phyloP scores from a whole-genome alignment of 2,888 invertebrate species.

The Tetragonisca angustula region DNA sequence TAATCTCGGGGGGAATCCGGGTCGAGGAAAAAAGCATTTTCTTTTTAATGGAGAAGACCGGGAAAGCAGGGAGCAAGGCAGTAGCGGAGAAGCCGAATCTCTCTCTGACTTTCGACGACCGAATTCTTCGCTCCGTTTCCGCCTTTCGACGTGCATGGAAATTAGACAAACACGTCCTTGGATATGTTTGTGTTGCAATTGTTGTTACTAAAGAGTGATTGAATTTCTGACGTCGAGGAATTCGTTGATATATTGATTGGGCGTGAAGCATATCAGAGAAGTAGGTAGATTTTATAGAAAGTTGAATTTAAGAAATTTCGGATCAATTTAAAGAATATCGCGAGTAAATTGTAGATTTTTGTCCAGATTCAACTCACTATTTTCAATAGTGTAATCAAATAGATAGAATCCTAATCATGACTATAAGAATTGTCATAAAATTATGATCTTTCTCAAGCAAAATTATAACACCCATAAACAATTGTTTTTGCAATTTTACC shows the following conservation, averaged over 20 bases:
- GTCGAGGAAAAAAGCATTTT: slow-evolving; percentile 67
- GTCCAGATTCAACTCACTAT: too few relatives aligned
- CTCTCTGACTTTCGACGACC: slow-evolving; percentile 34
- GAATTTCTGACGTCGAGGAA: neutral
- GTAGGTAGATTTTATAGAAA: too few relatives aligned
- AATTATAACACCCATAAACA: neutral
- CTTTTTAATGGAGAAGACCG: slow-evolving; percentile 69
- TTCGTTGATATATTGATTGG: too few relatives aligned
- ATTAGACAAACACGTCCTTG: neutral
- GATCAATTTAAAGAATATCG: too few relatives aligned
- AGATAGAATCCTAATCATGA: too few relatives aligned
- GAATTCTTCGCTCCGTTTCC: slow-evolving; percentile 48
- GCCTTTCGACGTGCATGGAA: slow-evolving; percentile 2
- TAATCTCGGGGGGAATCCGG: slow-evolving; percentile 71
- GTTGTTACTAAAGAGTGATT: neutral
- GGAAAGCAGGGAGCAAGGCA: slow-evolving; percentile 53
- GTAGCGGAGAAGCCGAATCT: slow-evolving; percentile 35
- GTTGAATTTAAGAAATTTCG: too few relatives aligned
- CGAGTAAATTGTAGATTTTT: too few relatives aligned
- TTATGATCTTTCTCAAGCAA: neutral
- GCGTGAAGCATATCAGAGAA: too few relatives aligned
- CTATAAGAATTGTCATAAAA: neutral
- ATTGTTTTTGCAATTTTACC: neutral
- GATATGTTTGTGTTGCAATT: neutral
- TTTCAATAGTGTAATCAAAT: too few relatives aligned